Conservation (phyloP, 2,888 invertebrate species). For the Sinotaia quadrata region DNA sequence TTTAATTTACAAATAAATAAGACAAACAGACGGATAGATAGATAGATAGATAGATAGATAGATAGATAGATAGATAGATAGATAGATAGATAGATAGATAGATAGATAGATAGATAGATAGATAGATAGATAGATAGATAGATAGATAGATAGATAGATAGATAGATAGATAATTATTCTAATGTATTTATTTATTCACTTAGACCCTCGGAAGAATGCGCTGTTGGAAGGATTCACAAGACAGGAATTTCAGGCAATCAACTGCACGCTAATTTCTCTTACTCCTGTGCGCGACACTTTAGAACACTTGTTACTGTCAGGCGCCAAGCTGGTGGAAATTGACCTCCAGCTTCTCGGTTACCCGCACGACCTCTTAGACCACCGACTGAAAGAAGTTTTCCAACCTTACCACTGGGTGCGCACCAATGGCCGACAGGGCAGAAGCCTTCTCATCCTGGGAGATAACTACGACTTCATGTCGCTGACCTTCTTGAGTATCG, state of each 20-base stretch:
- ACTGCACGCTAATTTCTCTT: conserved; percentile 7
- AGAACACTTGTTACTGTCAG: background rate
- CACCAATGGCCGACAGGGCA: conserved; percentile 36
- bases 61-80: no score
- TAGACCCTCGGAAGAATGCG: no score
- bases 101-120: conserved; percentile 12
- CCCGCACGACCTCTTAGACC: conserved; percentile 16
- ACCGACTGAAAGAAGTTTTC: conserved; percentile 9
- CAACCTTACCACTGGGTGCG: conserved; percentile 29
- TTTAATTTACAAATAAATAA: no score
- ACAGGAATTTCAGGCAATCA: no score
- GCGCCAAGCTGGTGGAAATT: conserved; percentile 32
- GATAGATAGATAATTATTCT: no score
- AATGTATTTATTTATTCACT: no score
- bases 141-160: no score
- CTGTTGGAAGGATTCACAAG: no score
- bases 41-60: no score
- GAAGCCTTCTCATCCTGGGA: conserved; percentile 56
- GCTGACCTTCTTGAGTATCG: conserved; percentile 7
- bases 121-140: no score
- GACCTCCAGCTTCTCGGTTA: conserved; percentile 12
- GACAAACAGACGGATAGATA: no score
- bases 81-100: no score
- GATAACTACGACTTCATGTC: background rate
- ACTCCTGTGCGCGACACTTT: conserved; percentile 18